Conservation (phyloP, 1,140 invertebrate genomes). For the Planococcus citri region DNA sequence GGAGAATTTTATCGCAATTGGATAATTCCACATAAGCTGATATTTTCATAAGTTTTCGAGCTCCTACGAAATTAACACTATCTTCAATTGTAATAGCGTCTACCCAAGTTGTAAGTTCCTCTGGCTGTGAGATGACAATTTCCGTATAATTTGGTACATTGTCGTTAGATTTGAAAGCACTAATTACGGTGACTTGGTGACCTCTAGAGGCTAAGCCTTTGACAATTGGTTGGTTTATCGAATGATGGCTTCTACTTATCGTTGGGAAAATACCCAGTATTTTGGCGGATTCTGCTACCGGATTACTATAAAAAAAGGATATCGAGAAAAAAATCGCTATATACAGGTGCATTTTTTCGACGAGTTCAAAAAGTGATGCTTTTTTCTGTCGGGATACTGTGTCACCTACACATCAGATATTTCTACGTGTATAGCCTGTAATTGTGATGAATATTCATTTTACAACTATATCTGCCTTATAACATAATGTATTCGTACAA, state of each 20-base stretch:
- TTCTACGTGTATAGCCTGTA: too few relatives aligned
- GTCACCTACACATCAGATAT: too few relatives aligned
- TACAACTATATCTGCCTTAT: too few relatives aligned
- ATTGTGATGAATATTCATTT: too few relatives aligned
- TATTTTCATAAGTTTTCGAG: constrained; percentile 8
- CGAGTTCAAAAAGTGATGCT: too few relatives aligned
- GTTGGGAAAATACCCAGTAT: not conserved
- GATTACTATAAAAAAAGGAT: too few relatives aligned
- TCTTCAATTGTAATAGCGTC: not conserved
- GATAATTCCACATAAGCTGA: not conserved
- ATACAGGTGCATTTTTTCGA: too few relatives aligned
- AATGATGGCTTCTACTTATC: constrained; percentile 30
- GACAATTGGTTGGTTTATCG: constrained; percentile 31
- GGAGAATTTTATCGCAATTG: not conserved
- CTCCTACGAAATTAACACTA: constrained; percentile 7
- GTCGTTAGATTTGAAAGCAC: constrained; percentile 29
- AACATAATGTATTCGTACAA: too few relatives aligned
- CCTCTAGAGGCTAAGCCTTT: constrained; percentile 30
- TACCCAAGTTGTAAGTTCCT: not conserved
- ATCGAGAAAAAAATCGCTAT: too few relatives aligned
- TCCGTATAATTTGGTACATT: constrained; percentile 14
- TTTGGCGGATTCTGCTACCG: not conserved
- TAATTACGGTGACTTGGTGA: constrained; percentile 32
- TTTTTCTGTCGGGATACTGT: too few relatives aligned
- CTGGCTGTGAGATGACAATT: constrained; percentile 12